phyloP scores from a whole-genome alignment of 2,888 invertebrate genomes.

The Brassicogethes aeneus region DNA sequence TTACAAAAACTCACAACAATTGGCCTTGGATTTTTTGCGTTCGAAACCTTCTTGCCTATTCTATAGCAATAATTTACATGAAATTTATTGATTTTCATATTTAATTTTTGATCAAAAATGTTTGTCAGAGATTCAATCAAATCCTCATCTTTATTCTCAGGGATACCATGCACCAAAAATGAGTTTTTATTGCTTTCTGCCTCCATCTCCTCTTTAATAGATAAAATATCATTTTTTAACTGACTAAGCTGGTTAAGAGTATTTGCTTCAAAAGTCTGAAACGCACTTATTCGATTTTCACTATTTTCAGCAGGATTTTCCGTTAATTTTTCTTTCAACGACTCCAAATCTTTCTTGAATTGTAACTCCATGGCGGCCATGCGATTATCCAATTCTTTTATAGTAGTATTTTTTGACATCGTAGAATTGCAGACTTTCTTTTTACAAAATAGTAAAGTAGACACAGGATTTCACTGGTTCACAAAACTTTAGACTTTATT shows the following conservation, averaged over 20 bases:
- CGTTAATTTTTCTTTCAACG: background rate
- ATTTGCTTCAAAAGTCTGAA: background rate
- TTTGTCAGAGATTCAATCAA: background rate
- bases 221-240: background rate
- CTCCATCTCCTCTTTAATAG: background rate
- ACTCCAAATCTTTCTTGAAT: background rate
- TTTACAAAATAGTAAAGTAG: background rate
- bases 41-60: background rate
- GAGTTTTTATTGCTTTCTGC: background rate
- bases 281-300: background rate
- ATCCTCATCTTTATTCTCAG: background rate
- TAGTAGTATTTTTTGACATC: background rate
- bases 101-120: conserved; percentile 1
- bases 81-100: background rate
- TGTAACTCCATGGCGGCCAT: background rate
- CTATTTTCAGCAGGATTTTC: background rate
- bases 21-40: background rate
- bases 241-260: background rate
- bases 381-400: background rate
- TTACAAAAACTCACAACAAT: background rate
- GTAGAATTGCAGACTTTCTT: background rate
- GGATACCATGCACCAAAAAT: background rate
- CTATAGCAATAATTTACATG: background rate
- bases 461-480: background rate
- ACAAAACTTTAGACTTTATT: background rate